These are phyloP conservation scores for Macrotrachela quadricornifera DNA, from an alignment of 1,140 invertebrate genomes.

Conservation along the genomic window DNA sequence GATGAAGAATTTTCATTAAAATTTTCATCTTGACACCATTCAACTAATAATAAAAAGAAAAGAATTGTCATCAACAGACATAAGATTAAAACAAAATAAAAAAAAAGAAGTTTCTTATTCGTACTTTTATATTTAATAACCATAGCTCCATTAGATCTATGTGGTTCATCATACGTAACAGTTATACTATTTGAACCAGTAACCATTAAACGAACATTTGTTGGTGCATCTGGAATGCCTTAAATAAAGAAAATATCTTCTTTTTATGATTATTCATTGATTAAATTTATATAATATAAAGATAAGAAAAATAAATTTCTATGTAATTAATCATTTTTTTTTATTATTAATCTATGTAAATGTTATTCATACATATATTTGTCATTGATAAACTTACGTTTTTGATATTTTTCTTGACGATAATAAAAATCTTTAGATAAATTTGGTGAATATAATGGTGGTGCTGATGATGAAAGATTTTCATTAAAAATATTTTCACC, in stretches of 20 bases:
- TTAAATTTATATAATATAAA: neutral
- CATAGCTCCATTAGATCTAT: constrained; percentile 43
- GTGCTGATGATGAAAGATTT: too few species aligned
- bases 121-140: constrained; percentile 71
- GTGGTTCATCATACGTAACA: constrained; percentile 48
- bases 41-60: constrained; percentile 30
- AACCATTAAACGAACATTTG: constrained; percentile 54
- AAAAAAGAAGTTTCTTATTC: neutral
- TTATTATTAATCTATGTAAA: neutral
- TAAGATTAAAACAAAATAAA: too few species aligned
- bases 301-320: too few species aligned
- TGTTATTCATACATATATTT: too few species aligned
- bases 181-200: constrained; percentile 52
- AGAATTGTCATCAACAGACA: neutral
- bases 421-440: neutral
- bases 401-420: neutral
- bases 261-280: neutral
- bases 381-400: neutral
- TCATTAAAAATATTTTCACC: neutral
- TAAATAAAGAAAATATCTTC: constrained; percentile 12
- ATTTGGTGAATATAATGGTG: too few species aligned
- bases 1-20: constrained; percentile 36
- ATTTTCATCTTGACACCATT: constrained; percentile 53
- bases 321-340: neutral
- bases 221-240: constrained; percentile 54